phyloP scores from a whole-genome alignment of 2,797 vertebrate genomes.

The Malacoctenus gilli region DNA sequence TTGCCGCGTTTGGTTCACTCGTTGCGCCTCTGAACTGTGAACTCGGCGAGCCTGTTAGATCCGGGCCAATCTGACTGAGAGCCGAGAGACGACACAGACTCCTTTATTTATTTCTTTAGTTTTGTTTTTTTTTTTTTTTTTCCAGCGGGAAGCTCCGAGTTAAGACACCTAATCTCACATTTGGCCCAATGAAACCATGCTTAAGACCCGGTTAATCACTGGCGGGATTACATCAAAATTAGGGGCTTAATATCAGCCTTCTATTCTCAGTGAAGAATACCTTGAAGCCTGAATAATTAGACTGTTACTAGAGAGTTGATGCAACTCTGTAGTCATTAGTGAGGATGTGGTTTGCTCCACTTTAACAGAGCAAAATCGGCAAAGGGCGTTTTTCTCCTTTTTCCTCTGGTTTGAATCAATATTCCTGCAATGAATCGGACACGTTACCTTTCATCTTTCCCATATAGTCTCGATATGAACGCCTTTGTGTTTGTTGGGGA shows the following conservation, averaged over 20 bases:
- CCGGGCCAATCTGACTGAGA: conserved; percentile 16
- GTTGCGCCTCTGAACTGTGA: conserved; percentile 42
- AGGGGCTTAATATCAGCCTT: conserved; percentile 50
- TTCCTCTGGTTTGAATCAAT: too few relatives aligned
- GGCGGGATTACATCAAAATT: conserved; percentile 53
- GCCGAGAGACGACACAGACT: conserved; percentile 19
- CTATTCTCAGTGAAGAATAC: too few relatives aligned
- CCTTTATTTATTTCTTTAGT: too few relatives aligned
- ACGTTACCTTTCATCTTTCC: too few relatives aligned
- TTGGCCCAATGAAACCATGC: conserved; percentile 41
- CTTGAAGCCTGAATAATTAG: conserved; percentile 19
- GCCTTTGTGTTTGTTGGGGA: too few relatives aligned
- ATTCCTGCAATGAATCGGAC: too few relatives aligned
- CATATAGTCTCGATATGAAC: too few relatives aligned
- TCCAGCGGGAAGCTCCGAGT: conserved; percentile 14
- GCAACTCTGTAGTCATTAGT: neutral
- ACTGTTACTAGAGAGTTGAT: conserved; percentile 11
- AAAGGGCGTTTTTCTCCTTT: too few relatives aligned
- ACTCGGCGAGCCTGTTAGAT: conserved; percentile 10
- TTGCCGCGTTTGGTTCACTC: conserved; percentile 33
- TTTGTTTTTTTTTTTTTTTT: too few relatives aligned
- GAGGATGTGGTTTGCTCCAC: neutral
- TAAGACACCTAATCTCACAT: conserved; percentile 59
- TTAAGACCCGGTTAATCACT: conserved; percentile 42
- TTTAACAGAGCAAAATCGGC: too few relatives aligned